phyloP scores from a whole-genome alignment of 2,888 invertebrate species.

The Acronicta leporina region DNA sequence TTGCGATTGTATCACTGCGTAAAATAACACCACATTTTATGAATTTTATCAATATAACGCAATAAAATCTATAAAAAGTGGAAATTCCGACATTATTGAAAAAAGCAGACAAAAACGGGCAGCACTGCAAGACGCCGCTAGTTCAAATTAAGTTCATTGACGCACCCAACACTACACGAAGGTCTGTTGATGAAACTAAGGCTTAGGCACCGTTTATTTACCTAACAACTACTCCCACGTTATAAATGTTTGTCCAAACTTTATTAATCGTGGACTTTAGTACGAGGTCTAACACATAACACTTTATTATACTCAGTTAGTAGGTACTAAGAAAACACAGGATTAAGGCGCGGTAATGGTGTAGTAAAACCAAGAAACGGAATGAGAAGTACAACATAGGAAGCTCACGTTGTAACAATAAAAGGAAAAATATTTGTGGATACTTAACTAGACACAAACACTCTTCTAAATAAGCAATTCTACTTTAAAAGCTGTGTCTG shows the following conservation, averaged over 20 bases:
- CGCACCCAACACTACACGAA: constrained; percentile 17
- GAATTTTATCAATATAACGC: too few relatives aligned
- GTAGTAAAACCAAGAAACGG: neutral
- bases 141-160: neutral
- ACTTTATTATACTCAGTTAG: constrained; percentile 34
- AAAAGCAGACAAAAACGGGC: too few relatives aligned
- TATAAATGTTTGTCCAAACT: constrained; percentile 57
- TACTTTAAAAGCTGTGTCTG: too few relatives aligned
- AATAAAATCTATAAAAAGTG: neutral
- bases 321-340: constrained; percentile 10
- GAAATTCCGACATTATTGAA: too few relatives aligned
- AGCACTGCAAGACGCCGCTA: too few relatives aligned
- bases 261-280: constrained; percentile 55
- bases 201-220: constrained; percentile 43
- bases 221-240: constrained; percentile 45
- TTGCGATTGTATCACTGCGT: too few relatives aligned
- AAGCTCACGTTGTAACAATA: too few relatives aligned
- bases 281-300: constrained; percentile 48
- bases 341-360: neutral
- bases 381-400: neutral
- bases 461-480: too few relatives aligned
- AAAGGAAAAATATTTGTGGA: too few relatives aligned
- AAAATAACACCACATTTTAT: too few relatives aligned
- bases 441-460: too few relatives aligned
- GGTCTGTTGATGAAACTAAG: constrained; percentile 19